These are phyloP conservation scores for Busseola fusca DNA, from an alignment of 2,888 invertebrate genomes.

Conservation along the genomic window DNA sequence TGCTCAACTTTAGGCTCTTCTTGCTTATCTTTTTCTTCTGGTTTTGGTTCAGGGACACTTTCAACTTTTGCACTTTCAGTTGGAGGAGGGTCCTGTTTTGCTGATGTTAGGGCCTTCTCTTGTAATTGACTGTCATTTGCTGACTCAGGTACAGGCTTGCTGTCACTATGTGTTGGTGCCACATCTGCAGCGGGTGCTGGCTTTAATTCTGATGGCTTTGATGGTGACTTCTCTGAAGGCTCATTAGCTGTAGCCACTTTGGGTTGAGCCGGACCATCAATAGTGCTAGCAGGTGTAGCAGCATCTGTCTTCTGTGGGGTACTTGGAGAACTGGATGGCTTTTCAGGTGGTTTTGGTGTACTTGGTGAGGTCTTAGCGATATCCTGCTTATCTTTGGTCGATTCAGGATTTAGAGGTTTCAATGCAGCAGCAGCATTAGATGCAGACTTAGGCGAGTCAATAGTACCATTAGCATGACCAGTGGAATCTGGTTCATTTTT, in stretches of 20 bases:
- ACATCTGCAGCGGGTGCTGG: constrained; percentile 81
- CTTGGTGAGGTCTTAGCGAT: constrained; percentile 85
- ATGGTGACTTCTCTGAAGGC: constrained; percentile 79
- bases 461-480: constrained; percentile 82
- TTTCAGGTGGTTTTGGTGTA: constrained; percentile 85
- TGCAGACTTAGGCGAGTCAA: constrained; percentile 82
- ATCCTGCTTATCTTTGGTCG: constrained; percentile 83
- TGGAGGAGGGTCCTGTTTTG: constrained; percentile 68
- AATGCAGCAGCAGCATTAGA: constrained; percentile 74
- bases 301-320: constrained; percentile 81
- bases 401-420: constrained; percentile 82
- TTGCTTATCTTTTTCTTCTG: constrained; percentile 77
- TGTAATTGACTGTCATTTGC: constrained; percentile 79
- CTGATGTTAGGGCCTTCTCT: constrained; percentile 72
- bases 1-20: constrained; percentile 71
- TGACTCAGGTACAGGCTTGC: constrained; percentile 80
- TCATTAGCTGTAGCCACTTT: constrained; percentile 83
- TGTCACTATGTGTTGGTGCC: constrained; percentile 82
- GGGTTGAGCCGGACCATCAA: constrained; percentile 75
- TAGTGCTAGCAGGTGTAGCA: constrained; percentile 68
- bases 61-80: constrained; percentile 73
- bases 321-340: constrained; percentile 71
- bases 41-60: constrained; percentile 66
- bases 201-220: constrained; percentile 80
- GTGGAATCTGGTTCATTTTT: constrained; percentile 84